Evolutionary conservation across 2,797 vertebrate species (phyloP).

Genomic region (Phylloscopus collybita): DNA sequence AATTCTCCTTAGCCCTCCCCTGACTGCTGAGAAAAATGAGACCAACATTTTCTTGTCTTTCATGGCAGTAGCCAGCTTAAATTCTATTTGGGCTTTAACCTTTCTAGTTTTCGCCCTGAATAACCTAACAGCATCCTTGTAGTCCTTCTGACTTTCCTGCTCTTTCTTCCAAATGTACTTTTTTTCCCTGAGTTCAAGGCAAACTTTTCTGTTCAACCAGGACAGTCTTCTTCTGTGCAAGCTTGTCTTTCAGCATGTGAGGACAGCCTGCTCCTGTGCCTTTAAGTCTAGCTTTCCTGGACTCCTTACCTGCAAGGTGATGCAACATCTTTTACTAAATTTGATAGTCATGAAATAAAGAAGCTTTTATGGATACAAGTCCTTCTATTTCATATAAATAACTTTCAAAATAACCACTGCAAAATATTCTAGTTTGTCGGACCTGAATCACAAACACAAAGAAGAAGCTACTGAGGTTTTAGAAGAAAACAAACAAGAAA

Average conservation of each 20-base stretch:
- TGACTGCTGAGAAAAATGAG: not conserved
- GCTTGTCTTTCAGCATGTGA: not conserved
- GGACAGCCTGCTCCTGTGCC: not conserved
- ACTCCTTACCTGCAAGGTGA: not conserved
- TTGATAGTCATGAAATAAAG: not conserved
- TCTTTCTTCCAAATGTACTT: not conserved
- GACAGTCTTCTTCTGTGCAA: not conserved
- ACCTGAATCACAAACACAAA: not conserved
- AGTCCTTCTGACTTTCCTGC: not conserved
- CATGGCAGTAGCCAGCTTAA: not conserved
- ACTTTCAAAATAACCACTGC: not conserved
- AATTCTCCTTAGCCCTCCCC: not conserved
- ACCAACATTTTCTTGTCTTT: not conserved
- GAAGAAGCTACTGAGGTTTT: not conserved
- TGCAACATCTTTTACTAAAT: not conserved
- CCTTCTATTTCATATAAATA: not conserved
- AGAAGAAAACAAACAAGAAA: not conserved
- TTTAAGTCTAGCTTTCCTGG: not conserved
- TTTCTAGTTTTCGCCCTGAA: not conserved
- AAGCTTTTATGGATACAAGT: not conserved
- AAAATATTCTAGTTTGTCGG: not conserved
- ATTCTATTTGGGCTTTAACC: not conserved
- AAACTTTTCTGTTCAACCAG: not conserved
- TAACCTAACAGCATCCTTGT: not conserved
- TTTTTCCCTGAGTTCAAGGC: not conserved